A percentile compares a stretch with the other conserved stretches of the same genome.
Evolutionary conservation across 2,113 vertebrate species (phyloP).

Genomic region (Maccullochella peelii): DNA sequence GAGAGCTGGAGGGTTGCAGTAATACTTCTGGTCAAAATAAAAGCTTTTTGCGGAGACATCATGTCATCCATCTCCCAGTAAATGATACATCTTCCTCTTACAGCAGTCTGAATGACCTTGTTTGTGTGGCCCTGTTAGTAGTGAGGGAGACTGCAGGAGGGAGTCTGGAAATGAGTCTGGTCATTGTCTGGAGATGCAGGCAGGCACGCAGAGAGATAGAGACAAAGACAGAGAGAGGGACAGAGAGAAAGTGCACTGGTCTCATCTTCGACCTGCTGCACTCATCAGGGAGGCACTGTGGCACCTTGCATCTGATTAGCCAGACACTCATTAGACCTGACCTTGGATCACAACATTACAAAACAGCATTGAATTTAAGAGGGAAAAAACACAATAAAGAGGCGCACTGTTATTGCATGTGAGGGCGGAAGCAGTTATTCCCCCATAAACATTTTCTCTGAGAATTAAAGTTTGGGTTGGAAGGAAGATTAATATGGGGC

Average conservation of each 20-base stretch:
- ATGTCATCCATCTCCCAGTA: slow-evolving; percentile 81
- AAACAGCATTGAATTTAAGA: slow-evolving; percentile 44
- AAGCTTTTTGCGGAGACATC: slow-evolving; percentile 77
- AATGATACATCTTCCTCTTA: slow-evolving; percentile 83
- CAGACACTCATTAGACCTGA: slow-evolving; percentile 69
- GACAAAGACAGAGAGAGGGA: slow-evolving; percentile 37
- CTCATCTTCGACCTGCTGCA: slow-evolving; percentile 63
- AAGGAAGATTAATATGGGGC: slow-evolving; percentile 78
- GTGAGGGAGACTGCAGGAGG: slow-evolving; percentile 57
- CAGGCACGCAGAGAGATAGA: slow-evolving; percentile 34
- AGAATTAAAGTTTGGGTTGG: slow-evolving; percentile 77
- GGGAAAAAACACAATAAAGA: slow-evolving; percentile 39
- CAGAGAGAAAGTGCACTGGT: slow-evolving; percentile 36
- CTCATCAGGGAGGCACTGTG: slow-evolving; percentile 59
- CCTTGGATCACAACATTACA: slow-evolving; percentile 65
- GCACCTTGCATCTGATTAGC: slow-evolving; percentile 76
- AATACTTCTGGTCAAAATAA: slow-evolving; percentile 80
- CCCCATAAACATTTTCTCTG: slow-evolving; percentile 77
- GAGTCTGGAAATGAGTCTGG: slow-evolving; percentile 73
- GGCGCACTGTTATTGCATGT: slow-evolving; percentile 56
- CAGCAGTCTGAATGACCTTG: slow-evolving; percentile 78
- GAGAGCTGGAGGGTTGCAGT: slow-evolving; percentile 63
- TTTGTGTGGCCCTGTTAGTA: slow-evolving; percentile 79
- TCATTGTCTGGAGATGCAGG: slow-evolving; percentile 73
- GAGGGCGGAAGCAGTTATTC: slow-evolving; percentile 64